A percentile compares a stretch with the other conserved stretches of the same genome.
phyloP scores from a whole-genome alignment of 2,113 vertebrate species.

The Acrocephalus arundinaceus region DNA sequence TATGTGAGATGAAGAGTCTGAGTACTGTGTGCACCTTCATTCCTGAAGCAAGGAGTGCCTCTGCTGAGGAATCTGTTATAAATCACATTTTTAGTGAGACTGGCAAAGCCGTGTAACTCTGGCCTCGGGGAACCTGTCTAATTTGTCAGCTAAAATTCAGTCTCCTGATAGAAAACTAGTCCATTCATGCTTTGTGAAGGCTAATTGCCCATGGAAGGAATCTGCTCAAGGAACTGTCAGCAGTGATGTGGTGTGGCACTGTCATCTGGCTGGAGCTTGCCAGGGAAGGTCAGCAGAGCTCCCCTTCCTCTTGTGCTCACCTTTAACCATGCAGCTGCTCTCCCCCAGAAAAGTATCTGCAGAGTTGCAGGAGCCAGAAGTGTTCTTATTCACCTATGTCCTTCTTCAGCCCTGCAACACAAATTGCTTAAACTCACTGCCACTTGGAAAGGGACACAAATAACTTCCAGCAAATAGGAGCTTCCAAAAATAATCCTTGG shows the following conservation, averaged over 20 bases:
- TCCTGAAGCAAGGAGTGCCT: slow-evolving; percentile 71
- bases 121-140: slow-evolving; percentile 75
- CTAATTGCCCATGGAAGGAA: slow-evolving; percentile 67
- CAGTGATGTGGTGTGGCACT: background rate
- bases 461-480: background rate
- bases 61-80: slow-evolving; percentile 68
- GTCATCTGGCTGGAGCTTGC: background rate
- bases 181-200: slow-evolving; percentile 66
- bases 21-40: slow-evolving; percentile 37
- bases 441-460: background rate
- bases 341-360: accelerated
- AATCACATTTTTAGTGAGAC: slow-evolving; percentile 73
- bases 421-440: background rate
- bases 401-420: background rate
- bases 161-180: slow-evolving; percentile 70
- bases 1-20: background rate
- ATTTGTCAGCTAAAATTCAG: slow-evolving; percentile 78
- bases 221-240: slow-evolving; percentile 59
- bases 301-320: background rate
- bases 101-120: slow-evolving; percentile 67
- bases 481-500: background rate
- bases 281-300: background rate
- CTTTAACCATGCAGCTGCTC: background rate
- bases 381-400: background rate
- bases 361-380: background rate